A percentile compares a stretch with the other conserved stretches of the same genome.
These are phyloP conservation scores for Bombus vancouverensis DNA, from an alignment of 1,140 invertebrate species.

Conservation along the genomic window DNA sequence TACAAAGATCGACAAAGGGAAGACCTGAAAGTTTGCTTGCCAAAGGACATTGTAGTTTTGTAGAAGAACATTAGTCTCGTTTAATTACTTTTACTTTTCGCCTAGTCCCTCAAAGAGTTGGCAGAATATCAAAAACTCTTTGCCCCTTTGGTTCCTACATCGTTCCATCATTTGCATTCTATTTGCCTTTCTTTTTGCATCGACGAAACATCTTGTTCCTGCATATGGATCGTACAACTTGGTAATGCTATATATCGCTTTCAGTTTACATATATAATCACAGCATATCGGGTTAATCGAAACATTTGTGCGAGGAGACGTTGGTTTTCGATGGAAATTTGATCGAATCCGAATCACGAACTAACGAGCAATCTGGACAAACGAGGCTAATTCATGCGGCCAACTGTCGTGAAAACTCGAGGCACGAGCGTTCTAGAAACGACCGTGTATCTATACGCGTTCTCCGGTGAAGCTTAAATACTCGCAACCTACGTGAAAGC, in stretches of 20 bases:
- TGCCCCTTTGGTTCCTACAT: not conserved
- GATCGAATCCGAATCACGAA: not conserved
- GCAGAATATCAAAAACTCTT: slow-evolving; percentile 10
- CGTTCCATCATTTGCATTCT: slow-evolving; percentile 5
- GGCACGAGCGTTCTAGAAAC: slow-evolving; percentile 10
- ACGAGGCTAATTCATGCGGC: slow-evolving; percentile 36
- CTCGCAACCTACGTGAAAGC: not conserved
- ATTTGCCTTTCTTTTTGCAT: not conserved
- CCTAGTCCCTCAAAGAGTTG: not conserved
- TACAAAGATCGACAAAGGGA: not conserved
- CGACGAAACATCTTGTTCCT: not conserved
- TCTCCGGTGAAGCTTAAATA: slow-evolving; percentile 25
- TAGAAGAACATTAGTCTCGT: not conserved
- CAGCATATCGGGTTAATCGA: not conserved
- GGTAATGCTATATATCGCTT: too few species aligned
- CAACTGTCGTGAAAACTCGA: not conserved
- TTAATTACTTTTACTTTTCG: slow-evolving; percentile 28
- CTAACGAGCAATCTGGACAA: slow-evolving; percentile 45
- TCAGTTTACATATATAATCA: too few species aligned
- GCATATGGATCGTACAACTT: not conserved
- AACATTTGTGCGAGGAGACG: not conserved
- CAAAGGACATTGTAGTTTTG: not conserved
- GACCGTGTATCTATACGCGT: not conserved
- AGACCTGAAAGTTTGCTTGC: not conserved
- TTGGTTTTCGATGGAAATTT: not conserved